Conservation (phyloP, 37 sponge, comb jelly and placozoan species). For the Eunapius fragilis region DNA sequence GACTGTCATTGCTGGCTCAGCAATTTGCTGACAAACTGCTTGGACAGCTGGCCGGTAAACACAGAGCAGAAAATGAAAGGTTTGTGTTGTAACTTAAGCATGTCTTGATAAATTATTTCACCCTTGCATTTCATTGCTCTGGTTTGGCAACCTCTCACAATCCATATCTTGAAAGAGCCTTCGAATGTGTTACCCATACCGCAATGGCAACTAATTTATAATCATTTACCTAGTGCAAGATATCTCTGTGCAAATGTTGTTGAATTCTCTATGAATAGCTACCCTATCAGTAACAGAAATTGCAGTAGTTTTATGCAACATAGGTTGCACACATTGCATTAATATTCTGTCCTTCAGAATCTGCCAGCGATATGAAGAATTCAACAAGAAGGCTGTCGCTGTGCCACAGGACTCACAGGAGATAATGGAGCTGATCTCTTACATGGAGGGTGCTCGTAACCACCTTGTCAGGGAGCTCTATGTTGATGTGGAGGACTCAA, state of each 20-base stretch:
- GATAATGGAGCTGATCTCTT: slow-evolving; percentile 88
- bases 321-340: background rate
- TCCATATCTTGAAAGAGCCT: too few species aligned
- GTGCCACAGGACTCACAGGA: slow-evolving; percentile 88
- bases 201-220: too few species aligned
- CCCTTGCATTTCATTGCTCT: too few species aligned
- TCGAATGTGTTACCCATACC: too few species aligned
- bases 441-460: slow-evolving; percentile 72
- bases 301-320: too few species aligned
- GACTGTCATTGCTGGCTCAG: slow-evolving; percentile 47
- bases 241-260: too few species aligned
- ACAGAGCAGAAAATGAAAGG: slow-evolving; percentile 79
- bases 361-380: slow-evolving; percentile 78
- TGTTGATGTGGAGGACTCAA: slow-evolving; percentile 62
- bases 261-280: too few species aligned
- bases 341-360: slow-evolving; percentile 50
- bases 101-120: background rate
- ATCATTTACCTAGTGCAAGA: too few species aligned
- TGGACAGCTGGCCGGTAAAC: slow-evolving; percentile 52
- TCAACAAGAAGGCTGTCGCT: slow-evolving; percentile 67
- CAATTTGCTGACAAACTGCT: slow-evolving; percentile 35
- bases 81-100: slow-evolving; percentile 1
- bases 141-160: too few species aligned
- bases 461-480: slow-evolving; percentile 60
- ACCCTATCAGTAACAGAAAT: too few species aligned